Evolutionary conservation across 2,797 vertebrate species (phyloP).

Genomic region (Enteromius paludinosus): DNA sequence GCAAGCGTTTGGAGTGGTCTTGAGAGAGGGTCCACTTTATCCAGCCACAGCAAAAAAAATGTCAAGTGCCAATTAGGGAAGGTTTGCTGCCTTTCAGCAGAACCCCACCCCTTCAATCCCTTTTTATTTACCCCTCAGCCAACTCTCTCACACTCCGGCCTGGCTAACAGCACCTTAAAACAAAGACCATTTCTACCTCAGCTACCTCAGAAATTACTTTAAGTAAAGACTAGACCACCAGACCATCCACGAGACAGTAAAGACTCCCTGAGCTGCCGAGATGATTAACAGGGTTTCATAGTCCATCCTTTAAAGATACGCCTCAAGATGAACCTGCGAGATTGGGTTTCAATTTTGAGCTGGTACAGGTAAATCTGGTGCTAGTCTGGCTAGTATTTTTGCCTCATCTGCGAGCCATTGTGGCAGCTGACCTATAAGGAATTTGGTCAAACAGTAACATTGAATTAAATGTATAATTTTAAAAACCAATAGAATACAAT

Average conservation of each 20-base stretch:
- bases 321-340: background rate
- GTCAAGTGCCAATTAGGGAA: conserved; percentile 87
- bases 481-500: background rate
- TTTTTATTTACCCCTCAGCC: conserved; percentile 71
- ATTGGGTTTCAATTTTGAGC: background rate
- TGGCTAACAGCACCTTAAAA: conserved; percentile 67
- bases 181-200: conserved; percentile 70
- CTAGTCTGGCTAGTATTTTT: background rate
- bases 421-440: background rate
- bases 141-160: conserved; percentile 77
- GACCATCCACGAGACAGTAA: background rate
- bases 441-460: background rate
- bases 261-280: background rate
- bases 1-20: conserved; percentile 81
- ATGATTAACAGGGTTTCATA: conserved; percentile 14
- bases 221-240: conserved; percentile 31
- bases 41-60: conserved; percentile 77
- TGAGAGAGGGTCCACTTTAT: conserved; percentile 81
- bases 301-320: conserved; percentile 8
- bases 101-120: conserved; percentile 76
- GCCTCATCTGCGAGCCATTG: background rate
- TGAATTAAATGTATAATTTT: background rate
- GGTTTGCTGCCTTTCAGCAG: conserved; percentile 81
- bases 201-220: conserved; percentile 64
- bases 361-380: background rate